Base-by-base conservation (phyloP, 2,113 vertebrate species). In the Proteles cristata region DNA sequence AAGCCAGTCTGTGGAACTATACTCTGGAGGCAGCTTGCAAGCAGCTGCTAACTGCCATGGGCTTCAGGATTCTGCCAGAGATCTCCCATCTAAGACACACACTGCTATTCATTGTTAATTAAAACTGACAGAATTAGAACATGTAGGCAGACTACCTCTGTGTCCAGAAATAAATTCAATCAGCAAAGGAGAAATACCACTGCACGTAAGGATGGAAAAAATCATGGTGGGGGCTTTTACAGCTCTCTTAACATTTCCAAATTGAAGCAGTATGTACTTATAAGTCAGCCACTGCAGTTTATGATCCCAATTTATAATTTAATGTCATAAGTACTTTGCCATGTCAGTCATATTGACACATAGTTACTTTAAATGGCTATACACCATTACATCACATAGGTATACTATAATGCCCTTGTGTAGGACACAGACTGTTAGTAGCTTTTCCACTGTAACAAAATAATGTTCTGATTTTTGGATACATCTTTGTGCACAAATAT, bases 91-190 rank as follows among this genome's bases (percentile, higher is more conserved):
- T 96, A 87, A 84, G 39, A 76, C 43, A 85, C 79, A 89, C 80
- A 71, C 80, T 89, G 92, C 77, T 86, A 96, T 7, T 93, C 26
- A 74, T 4, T 81, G 50, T 79, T 23, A 97, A 94, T 15, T 25
- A 79, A 98, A 98, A 91, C 91, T 39, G 90, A 91, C 61, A 76
- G 80, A 98, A 88, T 88, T 69, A 97, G 88, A 61, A 97, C 50
- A 90, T 6, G 74, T 69, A 71, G 84, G 84, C 81, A 89, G 45
- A 92, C 45, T 69, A 50, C 48, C 55, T 79, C 58, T 61, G 45
- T 45, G 53, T 91, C 76, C 89, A 93, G 77, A 98, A 97, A 97
- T 91, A 97, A 97, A 88, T 26, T 76, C 85, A 53, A 89, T 74
- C 68, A 69, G 71, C 39, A 96, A 74, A 90, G 35, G 17, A 91